Evolutionary conservation across 2,113 vertebrate species (phyloP).

Genomic region (Vombatus ursinus): DNA sequence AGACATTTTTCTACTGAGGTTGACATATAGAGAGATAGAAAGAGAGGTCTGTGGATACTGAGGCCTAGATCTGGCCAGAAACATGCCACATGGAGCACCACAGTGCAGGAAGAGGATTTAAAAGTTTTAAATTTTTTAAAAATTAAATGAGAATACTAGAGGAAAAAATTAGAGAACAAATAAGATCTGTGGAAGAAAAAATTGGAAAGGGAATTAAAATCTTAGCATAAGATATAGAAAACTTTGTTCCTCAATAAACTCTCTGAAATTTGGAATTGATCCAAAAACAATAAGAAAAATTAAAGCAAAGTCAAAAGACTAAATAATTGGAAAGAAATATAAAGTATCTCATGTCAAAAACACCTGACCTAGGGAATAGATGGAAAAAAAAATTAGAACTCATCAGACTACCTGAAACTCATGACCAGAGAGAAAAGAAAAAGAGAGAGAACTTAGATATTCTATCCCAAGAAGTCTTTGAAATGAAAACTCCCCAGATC

Average conservation of each 20-base stretch:
- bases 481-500: not conserved
- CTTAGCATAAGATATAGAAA: not conserved
- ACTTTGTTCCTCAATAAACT: not conserved
- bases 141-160: no score
- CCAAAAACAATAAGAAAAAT: not conserved
- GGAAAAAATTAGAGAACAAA: not conserved
- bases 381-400: not conserved
- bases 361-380: not conserved
- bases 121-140: no score
- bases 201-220: not conserved
- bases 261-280: not conserved
- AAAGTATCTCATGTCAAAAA: not conserved
- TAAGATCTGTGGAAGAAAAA: not conserved
- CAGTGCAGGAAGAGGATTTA: no score
- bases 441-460: not conserved
- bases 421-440: no score
- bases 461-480: not conserved
- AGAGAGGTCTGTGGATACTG: no score
- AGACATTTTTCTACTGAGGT: no score
- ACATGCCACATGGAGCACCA: no score
- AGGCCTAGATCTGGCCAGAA: no score
- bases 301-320: not conserved
- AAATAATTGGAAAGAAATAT: not conserved
- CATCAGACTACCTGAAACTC: not conserved
- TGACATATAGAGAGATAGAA: no score